Evolutionary conservation across 2,888 invertebrate genomes (phyloP).

Genomic region (Drosophila mettleri): DNA sequence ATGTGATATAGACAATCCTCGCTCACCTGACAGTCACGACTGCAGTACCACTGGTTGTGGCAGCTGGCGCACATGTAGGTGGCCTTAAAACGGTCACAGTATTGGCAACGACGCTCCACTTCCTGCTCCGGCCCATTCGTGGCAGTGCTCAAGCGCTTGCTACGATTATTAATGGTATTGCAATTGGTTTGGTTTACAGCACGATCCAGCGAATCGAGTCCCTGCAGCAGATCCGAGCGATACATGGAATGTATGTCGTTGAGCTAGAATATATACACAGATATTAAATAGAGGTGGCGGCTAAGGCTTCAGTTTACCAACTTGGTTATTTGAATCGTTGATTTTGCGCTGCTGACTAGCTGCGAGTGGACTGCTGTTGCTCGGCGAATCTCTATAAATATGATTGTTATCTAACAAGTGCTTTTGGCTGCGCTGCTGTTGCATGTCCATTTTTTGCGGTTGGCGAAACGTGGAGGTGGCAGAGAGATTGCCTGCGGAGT

Average conservation of each 20-base stretch:
- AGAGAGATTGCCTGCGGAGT: constrained; percentile 40
- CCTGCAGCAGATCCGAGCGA: constrained; percentile 22
- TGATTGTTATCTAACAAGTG: constrained; percentile 43
- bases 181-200: constrained; percentile 11
- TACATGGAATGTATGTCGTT: constrained; percentile 55
- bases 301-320: background rate
- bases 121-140: constrained; percentile 44
- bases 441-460: constrained; percentile 1
- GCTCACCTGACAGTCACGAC: constrained; percentile 94
- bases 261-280: constrained; percentile 18
- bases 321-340: constrained; percentile 27
- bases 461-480: constrained; percentile 13
- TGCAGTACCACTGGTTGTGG: constrained; percentile 97
- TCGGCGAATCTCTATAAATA: constrained; percentile 52
- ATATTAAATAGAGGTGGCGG: background rate
- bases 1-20: background rate
- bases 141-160: constrained; percentile 64
- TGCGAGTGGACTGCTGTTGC: constrained; percentile 60
- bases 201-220: constrained; percentile 13
- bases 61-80: constrained; percentile 96
- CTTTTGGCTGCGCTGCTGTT: constrained; percentile 9
- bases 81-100: constrained; percentile 92
- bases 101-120: constrained; percentile 88
- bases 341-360: constrained; percentile 7
- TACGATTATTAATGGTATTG: constrained; percentile 24